These are phyloP conservation scores for Aromia moschata DNA, from an alignment of 2,888 invertebrate genomes.

Conservation along the genomic window DNA sequence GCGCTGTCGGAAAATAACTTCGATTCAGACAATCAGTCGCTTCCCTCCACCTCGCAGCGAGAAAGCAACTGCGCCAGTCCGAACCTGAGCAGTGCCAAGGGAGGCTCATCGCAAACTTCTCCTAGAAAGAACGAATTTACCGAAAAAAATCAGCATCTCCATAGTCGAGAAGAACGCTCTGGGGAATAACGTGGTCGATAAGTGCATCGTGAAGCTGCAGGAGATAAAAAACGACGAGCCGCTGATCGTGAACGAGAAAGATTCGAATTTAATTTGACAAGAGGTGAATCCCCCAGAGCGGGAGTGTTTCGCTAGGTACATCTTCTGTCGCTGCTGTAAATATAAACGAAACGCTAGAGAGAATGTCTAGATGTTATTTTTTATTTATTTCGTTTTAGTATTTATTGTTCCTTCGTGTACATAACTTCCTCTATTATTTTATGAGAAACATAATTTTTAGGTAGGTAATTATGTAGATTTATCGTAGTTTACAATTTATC, in stretches of 20 bases:
- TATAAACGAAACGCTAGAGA: conserved; percentile 59
- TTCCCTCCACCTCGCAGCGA: conserved; percentile 59
- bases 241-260: conserved; percentile 47
- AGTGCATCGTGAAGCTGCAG: conserved; percentile 46
- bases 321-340: conserved; percentile 64
- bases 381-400: conserved; percentile 44
- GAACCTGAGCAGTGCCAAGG: conserved; percentile 40
- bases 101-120: conserved; percentile 28
- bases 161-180: conserved; percentile 25
- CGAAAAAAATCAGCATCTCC: conserved; percentile 27
- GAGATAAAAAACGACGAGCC: conserved; percentile 51
- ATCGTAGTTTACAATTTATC: conserved; percentile 8
- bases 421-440: conserved; percentile 13
- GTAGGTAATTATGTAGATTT: conserved; percentile 18
- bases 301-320: conserved; percentile 60
- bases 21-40: conserved; percentile 54
- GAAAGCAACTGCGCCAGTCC: conserved; percentile 56
- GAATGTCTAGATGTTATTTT: conserved; percentile 57
- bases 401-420: conserved; percentile 33
- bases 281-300: conserved; percentile 57
- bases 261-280: conserved; percentile 59
- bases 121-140: conserved; percentile 33
- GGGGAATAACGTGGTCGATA: conserved; percentile 41
- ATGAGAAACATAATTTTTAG: conserved; percentile 2
- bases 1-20: conserved; percentile 42